These are phyloP conservation scores for Adoxophyes honmai DNA, from an alignment of 1,140 invertebrate species.

Conservation along the genomic window DNA sequence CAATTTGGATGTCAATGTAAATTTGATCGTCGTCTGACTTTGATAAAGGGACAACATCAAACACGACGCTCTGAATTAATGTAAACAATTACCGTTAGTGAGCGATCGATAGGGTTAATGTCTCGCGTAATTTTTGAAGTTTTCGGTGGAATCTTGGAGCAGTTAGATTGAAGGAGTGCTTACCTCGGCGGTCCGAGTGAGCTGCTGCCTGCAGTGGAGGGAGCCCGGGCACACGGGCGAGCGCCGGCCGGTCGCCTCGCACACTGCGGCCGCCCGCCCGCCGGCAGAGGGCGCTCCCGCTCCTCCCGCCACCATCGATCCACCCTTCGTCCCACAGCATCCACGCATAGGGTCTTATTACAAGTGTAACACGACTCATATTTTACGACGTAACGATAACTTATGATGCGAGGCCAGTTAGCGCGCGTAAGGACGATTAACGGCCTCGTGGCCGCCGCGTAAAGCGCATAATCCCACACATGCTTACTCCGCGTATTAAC, in stretches of 20 bases:
- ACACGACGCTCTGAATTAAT: not conserved
- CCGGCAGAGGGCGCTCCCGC: constrained; percentile 42
- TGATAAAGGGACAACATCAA: constrained; percentile 6
- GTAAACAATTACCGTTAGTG: too few species aligned
- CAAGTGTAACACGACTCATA: not conserved
- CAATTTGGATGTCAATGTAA: not conserved
- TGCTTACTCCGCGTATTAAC: not conserved
- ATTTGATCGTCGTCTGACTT: not conserved
- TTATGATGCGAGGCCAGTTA: constrained; percentile 5
- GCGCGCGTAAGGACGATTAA: not conserved
- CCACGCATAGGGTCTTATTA: constrained; percentile 10
- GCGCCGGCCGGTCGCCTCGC: constrained; percentile 25
- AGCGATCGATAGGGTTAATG: too few species aligned
- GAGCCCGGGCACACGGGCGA: constrained; percentile 21
- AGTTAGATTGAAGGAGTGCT: too few species aligned
- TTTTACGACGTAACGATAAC: constrained; percentile 8
- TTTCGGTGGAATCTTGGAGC: too few species aligned
- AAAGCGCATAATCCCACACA: not conserved
- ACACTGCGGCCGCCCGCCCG: constrained; percentile 25
- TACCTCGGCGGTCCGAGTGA: too few species aligned
- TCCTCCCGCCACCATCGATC: constrained; percentile 56
- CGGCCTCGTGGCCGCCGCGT: not conserved
- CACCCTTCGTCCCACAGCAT: constrained; percentile 38
- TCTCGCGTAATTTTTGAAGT: too few species aligned
- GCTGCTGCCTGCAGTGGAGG: not conserved